Evolutionary conservation across 2,113 vertebrate genomes (phyloP).

Genomic region (Datnioides undecimradiatus): DNA sequence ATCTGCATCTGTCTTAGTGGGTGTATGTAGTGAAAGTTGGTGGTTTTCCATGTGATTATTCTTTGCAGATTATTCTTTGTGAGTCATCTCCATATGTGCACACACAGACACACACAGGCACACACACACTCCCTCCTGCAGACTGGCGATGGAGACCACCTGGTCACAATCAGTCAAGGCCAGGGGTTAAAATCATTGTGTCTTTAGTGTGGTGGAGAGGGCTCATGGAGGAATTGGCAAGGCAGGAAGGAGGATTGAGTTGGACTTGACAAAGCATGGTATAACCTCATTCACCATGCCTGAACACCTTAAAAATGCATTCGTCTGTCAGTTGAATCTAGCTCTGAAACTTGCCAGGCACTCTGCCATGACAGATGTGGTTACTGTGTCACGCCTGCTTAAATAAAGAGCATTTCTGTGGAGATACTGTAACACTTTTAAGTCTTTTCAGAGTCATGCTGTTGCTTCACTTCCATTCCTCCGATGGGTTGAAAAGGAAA

Average conservation of each 20-base stretch:
- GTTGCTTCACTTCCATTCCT: conserved; percentile 8
- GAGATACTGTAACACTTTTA: conserved; percentile 11
- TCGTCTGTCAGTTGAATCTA: conserved; percentile 4
- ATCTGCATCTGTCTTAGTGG: conserved; percentile 59
- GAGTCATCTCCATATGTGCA: conserved; percentile 69
- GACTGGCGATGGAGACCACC: conserved; percentile 68
- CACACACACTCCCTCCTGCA: conserved; percentile 43
- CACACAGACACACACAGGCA: conserved; percentile 31
- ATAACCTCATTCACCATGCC: conserved; percentile 7
- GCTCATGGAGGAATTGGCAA: conserved; percentile 45
- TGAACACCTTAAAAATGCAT: conserved; percentile 48
- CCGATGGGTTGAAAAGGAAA: conserved; percentile 24
- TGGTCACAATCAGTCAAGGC: conserved; percentile 76
- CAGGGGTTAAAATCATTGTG: conserved; percentile 81
- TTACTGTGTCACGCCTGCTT: conserved; percentile 35
- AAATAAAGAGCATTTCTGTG: neutral
- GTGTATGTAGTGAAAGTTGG: conserved; percentile 63
- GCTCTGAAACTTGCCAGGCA: neutral
- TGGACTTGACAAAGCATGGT: conserved; percentile 39
- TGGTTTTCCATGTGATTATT: conserved; percentile 69
- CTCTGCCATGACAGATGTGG: conserved; percentile 26
- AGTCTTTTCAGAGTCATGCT: conserved; percentile 17
- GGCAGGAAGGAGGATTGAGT: conserved; percentile 43
- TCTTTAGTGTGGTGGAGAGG: conserved; percentile 64
- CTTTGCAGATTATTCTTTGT: conserved; percentile 48